Conservation (phyloP, 1,140 invertebrate genomes). For the Saxidomus purpurata region DNA sequence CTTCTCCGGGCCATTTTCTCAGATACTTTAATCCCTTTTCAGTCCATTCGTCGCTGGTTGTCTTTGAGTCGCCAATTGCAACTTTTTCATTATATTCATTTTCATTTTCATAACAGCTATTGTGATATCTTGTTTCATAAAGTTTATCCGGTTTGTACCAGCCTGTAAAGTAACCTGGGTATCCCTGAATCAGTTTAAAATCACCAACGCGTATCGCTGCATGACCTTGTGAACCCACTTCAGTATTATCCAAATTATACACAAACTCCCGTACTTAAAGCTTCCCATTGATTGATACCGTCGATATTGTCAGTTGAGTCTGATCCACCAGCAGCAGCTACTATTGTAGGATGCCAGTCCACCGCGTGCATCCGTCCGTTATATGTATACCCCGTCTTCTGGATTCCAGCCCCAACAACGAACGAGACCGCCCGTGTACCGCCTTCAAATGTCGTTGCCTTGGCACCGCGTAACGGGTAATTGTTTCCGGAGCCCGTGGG, state of each 20-base stretch:
- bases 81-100: constrained; percentile 5
- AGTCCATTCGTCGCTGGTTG: neutral
- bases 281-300: constrained; percentile 69
- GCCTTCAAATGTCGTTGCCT: constrained; percentile 79
- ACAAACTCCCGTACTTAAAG: constrained; percentile 61
- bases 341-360: constrained; percentile 36
- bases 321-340: constrained; percentile 18
- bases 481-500: constrained; percentile 75
- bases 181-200: constrained; percentile 53
- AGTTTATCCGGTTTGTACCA: constrained; percentile 50
- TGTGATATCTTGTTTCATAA: neutral
- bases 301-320: constrained; percentile 55
- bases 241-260: constrained; percentile 70
- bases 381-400: constrained; percentile 66
- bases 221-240: constrained; percentile 47
- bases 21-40: neutral
- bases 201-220: constrained; percentile 72
- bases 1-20: neutral
- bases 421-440: constrained; percentile 78
- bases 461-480: constrained; percentile 78
- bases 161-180: neutral
- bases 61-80: neutral
- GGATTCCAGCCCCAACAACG: constrained; percentile 63
- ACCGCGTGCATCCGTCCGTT: constrained; percentile 48
- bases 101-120: neutral